phyloP scores from a whole-genome alignment of 2,888 invertebrate genomes.

The Ommatoiulus sabulosus region DNA sequence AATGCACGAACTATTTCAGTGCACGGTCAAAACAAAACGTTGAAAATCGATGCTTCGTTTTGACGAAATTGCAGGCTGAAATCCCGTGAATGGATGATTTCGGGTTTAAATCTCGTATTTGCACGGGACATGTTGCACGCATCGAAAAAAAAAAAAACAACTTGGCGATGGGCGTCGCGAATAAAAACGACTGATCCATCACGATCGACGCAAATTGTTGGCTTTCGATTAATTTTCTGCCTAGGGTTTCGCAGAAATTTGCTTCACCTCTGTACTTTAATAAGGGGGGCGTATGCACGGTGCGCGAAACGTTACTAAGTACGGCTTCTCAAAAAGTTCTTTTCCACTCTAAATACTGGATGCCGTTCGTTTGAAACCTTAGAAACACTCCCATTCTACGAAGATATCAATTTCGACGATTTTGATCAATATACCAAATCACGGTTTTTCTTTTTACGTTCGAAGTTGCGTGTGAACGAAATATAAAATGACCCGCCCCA shows the following conservation, averaged over 20 bases:
- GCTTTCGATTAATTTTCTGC: conserved; percentile 26
- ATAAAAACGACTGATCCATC: conserved; percentile 6
- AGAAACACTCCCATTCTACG: not conserved
- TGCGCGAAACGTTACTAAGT: not conserved
- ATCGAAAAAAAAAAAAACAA: too few relatives aligned
- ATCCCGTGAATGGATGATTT: conserved; percentile 1
- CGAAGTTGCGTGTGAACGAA: not conserved
- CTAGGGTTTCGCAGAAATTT: not conserved
- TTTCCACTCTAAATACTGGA: not conserved
- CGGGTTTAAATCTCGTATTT: not conserved
- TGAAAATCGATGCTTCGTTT: not conserved
- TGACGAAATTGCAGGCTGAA: not conserved
- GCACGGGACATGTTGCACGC: not conserved
- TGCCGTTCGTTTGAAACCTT: not conserved
- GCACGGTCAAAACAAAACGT: conserved; percentile 11
- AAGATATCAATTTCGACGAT: conserved; percentile 2
- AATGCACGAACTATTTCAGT: not conserved
- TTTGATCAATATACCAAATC: conserved; percentile 10
- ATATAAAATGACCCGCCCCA: not conserved
- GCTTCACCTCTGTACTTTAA: not conserved
- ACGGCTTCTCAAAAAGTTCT: not conserved
- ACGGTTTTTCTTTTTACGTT: not conserved
- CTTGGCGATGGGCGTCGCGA: not conserved
- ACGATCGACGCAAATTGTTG: conserved; percentile 47
- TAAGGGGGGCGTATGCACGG: not conserved